phyloP scores from a whole-genome alignment of 2,797 vertebrate species.

The Pipistrellus kuhlii region DNA sequence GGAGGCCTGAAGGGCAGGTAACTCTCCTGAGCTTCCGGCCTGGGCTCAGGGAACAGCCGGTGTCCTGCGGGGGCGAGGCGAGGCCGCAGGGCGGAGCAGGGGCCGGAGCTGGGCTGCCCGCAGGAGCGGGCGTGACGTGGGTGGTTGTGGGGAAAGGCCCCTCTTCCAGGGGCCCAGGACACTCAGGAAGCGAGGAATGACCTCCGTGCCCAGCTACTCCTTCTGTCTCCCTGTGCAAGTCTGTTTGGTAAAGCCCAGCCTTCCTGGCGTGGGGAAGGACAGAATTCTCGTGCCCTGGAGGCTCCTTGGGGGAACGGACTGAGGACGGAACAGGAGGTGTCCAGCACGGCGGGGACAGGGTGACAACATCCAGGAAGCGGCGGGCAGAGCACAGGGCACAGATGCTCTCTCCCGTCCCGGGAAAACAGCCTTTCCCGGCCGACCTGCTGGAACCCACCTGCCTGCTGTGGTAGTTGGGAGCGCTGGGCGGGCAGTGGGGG shows the following conservation, averaged over 20 bases:
- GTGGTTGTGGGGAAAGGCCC: background rate
- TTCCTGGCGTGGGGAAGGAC: slow-evolving; percentile 40
- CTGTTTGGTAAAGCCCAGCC: background rate
- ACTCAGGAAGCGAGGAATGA: background rate
- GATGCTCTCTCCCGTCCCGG: background rate
- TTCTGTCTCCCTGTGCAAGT: background rate
- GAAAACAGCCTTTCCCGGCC: background rate
- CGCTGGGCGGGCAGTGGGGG: slow-evolving; percentile 94
- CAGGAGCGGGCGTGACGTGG: background rate
- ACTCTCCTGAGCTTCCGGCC: background rate
- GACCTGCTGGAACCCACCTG: slow-evolving; percentile 88
- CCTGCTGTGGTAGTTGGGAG: slow-evolving; percentile 94
- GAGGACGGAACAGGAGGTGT: background rate
- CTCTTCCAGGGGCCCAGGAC: background rate
- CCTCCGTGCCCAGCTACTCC: background rate
- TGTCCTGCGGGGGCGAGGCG: background rate
- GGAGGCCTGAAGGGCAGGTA: background rate
- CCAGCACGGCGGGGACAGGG: background rate
- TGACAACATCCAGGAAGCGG: background rate
- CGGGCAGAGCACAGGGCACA: background rate
- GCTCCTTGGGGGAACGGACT: background rate
- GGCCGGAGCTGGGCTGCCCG: background rate
- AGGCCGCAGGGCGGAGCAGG: background rate
- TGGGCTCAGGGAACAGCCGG: background rate
- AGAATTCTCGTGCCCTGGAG: background rate